These are phyloP conservation scores for Bos javanicus DNA, from an alignment of 2,113 vertebrate species.

Conservation along the genomic window DNA sequence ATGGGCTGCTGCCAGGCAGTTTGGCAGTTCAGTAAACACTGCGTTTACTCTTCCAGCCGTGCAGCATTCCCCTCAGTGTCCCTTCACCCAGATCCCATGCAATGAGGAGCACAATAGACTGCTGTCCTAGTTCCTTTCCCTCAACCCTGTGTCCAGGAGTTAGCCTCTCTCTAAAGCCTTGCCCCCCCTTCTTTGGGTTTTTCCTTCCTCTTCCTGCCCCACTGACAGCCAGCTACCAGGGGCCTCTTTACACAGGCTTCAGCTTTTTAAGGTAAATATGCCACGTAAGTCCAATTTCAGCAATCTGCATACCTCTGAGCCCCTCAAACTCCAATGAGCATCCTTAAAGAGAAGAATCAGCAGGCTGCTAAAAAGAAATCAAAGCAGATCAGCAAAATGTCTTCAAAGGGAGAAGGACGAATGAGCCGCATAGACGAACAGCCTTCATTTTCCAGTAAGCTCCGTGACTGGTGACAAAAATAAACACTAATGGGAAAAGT, in stretches of 20 bases:
- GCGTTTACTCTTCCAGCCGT: background rate
- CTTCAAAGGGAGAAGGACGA: background rate
- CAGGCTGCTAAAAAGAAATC: conserved; percentile 3
- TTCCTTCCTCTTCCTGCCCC: background rate
- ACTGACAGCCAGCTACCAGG: conserved; percentile 9
- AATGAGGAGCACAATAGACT: background rate
- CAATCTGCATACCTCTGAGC: conserved; percentile 36
- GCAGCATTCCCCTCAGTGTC: background rate
- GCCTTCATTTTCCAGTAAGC: conserved; percentile 78
- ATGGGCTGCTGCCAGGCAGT: background rate
- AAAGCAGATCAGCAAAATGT: conserved; percentile 25
- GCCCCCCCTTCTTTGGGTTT: background rate
- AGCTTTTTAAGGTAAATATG: conserved; percentile 49
- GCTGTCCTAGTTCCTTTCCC: background rate
- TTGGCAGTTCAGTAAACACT: background rate
- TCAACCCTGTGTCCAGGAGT: background rate
- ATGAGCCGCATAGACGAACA: conserved; percentile 13
- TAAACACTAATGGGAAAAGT: conserved; percentile 75
- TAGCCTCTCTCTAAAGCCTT: background rate
- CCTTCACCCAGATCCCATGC: background rate
- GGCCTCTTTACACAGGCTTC: conserved; percentile 42
- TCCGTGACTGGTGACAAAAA: conserved; percentile 75
- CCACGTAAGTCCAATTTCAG: background rate
- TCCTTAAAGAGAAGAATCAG: background rate
- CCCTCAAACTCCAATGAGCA: conserved; percentile 41